Evolutionary conservation across 1,140 invertebrate species (phyloP).

Genomic region (Adelges cooleyi): DNA sequence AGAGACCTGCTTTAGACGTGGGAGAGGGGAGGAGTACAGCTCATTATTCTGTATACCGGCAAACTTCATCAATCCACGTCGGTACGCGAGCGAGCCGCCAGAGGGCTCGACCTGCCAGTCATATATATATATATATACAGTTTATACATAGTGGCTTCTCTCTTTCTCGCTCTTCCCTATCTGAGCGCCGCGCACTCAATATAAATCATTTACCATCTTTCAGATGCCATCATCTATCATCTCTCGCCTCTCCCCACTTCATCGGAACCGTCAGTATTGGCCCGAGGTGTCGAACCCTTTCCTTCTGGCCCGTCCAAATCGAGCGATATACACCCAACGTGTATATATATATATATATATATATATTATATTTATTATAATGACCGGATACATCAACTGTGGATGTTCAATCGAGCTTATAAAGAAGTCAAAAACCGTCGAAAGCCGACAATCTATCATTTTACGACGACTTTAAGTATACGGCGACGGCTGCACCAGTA

Average conservation of each 20-base stretch:
- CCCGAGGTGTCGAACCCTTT: conserved; percentile 22
- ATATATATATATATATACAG: not conserved
- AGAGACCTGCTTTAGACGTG: not conserved
- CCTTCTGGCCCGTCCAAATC: not conserved
- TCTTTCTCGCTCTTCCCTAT: not conserved
- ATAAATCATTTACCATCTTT: conserved; percentile 28
- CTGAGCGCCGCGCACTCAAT: not conserved
- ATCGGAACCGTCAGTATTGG: not conserved
- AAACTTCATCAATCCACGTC: conserved; percentile 27
- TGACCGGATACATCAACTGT: not conserved
- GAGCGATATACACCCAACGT: too few relatives aligned
- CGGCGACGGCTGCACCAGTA: too few relatives aligned
- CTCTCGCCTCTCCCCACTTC: not conserved
- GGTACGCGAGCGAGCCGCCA: not conserved
- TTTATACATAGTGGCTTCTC: not conserved
- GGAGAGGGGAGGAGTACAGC: not conserved
- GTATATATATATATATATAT: not conserved
- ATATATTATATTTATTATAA: not conserved
- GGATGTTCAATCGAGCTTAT: conserved; percentile 2
- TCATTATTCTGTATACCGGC: conserved; percentile 14
- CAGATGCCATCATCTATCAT: conserved; percentile 16
- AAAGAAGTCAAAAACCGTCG: conserved; percentile 15
- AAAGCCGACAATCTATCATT: conserved; percentile 17
- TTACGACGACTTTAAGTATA: too few relatives aligned
- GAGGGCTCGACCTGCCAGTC: conserved; percentile 22